phyloP scores from a whole-genome alignment of 2,113 vertebrate species.

The Martes martes region DNA sequence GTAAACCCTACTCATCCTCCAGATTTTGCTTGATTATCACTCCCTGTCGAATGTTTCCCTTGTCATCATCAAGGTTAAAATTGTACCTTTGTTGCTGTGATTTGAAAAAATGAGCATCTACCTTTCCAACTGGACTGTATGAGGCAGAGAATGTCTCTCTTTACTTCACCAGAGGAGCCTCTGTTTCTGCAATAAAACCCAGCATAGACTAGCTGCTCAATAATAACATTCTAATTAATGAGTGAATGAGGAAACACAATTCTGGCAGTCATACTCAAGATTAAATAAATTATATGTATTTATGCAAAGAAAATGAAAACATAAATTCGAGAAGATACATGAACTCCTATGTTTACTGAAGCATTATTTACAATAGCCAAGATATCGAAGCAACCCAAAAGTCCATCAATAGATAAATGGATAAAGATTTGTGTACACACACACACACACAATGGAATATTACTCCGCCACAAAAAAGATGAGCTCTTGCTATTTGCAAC shows the following conservation, averaged over 20 bases:
- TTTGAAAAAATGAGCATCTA: not conserved
- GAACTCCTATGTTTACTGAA: not conserved
- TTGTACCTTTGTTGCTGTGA: not conserved
- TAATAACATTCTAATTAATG: not conserved
- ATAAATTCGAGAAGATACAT: not conserved
- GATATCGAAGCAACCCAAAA: not conserved
- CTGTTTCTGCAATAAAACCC: not conserved
- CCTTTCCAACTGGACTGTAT: not conserved
- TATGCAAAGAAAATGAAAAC: not conserved
- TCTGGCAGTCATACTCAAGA: not conserved
- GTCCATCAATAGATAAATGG: not conserved
- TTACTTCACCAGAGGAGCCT: not conserved
- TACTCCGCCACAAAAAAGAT: not conserved
- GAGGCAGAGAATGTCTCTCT: not conserved
- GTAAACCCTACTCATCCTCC: not conserved
- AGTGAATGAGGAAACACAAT: not conserved
- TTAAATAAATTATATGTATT: not conserved
- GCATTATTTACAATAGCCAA: not conserved
- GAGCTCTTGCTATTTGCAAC: not conserved
- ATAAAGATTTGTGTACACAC: not conserved
- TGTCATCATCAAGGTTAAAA: not conserved
- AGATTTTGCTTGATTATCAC: not conserved
- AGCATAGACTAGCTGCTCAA: not conserved
- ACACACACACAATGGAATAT: not conserved
- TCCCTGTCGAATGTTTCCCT: not conserved